Percentiles rank a stretch among this genome's conserved stretches.
Conservation (phyloP, 2,797 vertebrate genomes). For the Carduelis carduelis region DNA sequence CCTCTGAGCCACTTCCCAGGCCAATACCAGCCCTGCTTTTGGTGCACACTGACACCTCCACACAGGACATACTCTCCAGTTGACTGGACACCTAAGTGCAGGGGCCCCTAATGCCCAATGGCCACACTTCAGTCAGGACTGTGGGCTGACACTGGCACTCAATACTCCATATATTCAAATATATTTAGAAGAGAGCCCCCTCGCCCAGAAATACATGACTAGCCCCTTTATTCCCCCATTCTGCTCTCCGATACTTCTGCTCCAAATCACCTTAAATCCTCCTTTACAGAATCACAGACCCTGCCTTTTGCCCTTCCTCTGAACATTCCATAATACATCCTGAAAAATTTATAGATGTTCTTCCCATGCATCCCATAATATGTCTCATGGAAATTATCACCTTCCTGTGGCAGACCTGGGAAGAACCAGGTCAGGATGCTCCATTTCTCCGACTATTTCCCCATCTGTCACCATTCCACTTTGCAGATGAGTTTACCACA, state of each 20-base stretch:
- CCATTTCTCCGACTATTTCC: background rate
- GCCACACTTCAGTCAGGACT: background rate
- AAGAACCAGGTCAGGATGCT: background rate
- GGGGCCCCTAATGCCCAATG: fast-evolving
- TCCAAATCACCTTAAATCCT: background rate
- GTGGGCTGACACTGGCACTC: background rate
- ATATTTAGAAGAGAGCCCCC: background rate
- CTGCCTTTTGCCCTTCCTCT: background rate
- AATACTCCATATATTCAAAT: fast-evolving
- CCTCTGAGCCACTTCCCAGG: background rate
- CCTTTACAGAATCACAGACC: background rate
- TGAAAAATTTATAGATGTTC: background rate
- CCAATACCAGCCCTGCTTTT: background rate
- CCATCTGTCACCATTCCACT: background rate
- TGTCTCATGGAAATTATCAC: background rate
- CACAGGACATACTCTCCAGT: background rate
- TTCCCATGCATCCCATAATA: background rate
- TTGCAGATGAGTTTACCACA: background rate
- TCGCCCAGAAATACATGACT: background rate
- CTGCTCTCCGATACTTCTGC: background rate
- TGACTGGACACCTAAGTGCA: background rate
- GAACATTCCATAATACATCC: background rate
- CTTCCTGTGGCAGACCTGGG: background rate
- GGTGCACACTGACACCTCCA: background rate
- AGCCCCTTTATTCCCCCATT: background rate